Conservation (phyloP, 2,888 invertebrate species). For the Nesidiocoris tenuis region DNA sequence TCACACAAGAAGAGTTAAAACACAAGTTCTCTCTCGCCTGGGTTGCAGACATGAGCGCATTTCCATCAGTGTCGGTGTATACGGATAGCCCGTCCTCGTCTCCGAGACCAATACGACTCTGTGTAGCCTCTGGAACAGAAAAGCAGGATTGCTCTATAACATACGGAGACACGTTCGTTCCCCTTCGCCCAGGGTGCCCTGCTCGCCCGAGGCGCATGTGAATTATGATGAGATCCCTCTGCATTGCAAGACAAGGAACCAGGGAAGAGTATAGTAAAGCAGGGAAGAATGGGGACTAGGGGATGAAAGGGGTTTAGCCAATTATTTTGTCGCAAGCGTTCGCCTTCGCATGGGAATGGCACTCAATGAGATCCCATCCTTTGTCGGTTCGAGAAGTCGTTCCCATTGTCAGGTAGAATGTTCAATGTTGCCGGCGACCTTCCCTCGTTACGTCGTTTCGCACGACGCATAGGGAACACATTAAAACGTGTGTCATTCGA, state of each 20-base stretch:
- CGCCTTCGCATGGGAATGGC: constrained; percentile 39
- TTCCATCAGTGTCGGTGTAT: neutral
- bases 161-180: neutral
- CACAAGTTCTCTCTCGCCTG: constrained; percentile 29
- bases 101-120: too few relatives aligned
- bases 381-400: neutral
- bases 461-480: neutral
- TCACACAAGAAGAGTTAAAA: constrained; percentile 43
- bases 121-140: neutral
- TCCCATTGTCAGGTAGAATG: constrained; percentile 24
- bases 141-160: neutral
- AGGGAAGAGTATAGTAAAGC: neutral
- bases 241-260: neutral
- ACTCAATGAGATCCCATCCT: constrained; percentile 27
- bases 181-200: neutral
- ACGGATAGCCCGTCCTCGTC: neutral
- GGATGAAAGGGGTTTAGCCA: constrained; percentile 19
- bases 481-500: neutral
- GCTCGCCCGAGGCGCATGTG: constrained; percentile 11
- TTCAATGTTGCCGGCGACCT: neutral
- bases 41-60: neutral
- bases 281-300: constrained; percentile 5
- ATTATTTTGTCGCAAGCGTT: constrained; percentile 43
- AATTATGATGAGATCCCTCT: constrained; percentile 38
- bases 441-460: neutral